Percentiles rank a stretch among this genome's conserved stretches.
phyloP scores from a whole-genome alignment of 1,140 invertebrate genomes.

The Galendromus occidentalis region DNA sequence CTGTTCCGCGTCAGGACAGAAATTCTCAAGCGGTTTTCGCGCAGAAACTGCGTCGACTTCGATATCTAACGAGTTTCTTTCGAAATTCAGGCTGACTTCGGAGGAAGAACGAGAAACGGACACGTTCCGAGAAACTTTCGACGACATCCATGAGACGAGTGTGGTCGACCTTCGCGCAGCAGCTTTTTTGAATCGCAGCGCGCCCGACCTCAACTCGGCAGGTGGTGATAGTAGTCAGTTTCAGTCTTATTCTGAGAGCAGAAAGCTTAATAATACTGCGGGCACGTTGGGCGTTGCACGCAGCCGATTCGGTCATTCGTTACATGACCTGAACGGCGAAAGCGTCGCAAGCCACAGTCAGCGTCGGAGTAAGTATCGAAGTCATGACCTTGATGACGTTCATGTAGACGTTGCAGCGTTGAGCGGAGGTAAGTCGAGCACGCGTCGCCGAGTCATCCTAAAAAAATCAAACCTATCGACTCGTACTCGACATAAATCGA shows the following conservation, averaged over 20 bases:
- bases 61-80: too few relatives aligned
- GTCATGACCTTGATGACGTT: not conserved
- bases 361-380: not conserved
- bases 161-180: slow-evolving; percentile 9
- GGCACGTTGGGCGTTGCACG: not conserved
- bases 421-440: slow-evolving; percentile 5
- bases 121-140: slow-evolving; percentile 4
- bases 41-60: too few relatives aligned
- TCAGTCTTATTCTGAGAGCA: not conserved
- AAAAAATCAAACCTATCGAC: not conserved
- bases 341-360: not conserved
- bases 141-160: slow-evolving; percentile 6
- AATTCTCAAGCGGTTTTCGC: too few relatives aligned
- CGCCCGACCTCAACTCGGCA: slow-evolving; percentile 5
- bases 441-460: not conserved
- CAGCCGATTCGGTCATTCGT: not conserved
- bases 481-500: not conserved
- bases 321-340: slow-evolving; percentile 8
- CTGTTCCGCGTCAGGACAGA: too few relatives aligned
- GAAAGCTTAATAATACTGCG: not conserved
- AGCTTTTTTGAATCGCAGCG: slow-evolving; percentile 8
- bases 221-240: not conserved
- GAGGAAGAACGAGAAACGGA: slow-evolving; percentile 10
- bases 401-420: not conserved
- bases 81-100: not conserved